phyloP scores from a whole-genome alignment of 2,888 invertebrate genomes.

The Eupithecia tripunctaria region DNA sequence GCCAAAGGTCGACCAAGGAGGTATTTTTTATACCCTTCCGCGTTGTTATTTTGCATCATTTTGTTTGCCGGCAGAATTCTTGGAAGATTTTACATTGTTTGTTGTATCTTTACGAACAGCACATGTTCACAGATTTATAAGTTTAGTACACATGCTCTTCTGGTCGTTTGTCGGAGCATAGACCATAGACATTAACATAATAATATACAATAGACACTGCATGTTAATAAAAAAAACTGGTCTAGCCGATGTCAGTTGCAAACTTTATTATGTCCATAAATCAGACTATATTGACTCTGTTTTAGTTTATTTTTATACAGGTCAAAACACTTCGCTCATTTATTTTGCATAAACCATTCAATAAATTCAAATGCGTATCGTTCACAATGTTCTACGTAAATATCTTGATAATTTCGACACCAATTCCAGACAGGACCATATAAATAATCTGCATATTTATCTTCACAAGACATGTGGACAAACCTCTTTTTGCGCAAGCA shows the following conservation, averaged over 20 bases:
- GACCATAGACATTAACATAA: neutral
- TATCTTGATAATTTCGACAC: conserved; percentile 17
- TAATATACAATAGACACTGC: too few species aligned
- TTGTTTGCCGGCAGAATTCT: conserved; percentile 20
- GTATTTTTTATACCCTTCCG: conserved; percentile 70
- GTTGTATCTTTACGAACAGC: neutral
- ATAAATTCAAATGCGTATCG: neutral
- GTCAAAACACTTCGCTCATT: conserved; percentile 7
- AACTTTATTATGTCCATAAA: neutral
- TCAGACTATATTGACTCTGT: neutral
- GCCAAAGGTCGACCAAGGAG: conserved; percentile 77
- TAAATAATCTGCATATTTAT: conserved; percentile 19
- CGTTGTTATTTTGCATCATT: conserved; percentile 52
- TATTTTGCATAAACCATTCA: conserved; percentile 4
- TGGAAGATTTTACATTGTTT: conserved; percentile 14
- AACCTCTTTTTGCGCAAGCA: conserved; percentile 53
- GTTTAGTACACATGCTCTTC: neutral
- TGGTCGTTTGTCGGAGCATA: neutral
- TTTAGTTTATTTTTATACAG: neutral
- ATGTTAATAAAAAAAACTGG: neutral
- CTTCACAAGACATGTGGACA: conserved; percentile 42
- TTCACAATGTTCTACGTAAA: neutral
- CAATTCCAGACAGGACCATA: conserved; percentile 10
- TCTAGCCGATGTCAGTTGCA: neutral
- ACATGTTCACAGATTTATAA: too few species aligned